Evolutionary conservation across 2,888 invertebrate species (phyloP).

Genomic region (Linyphia triangularis): DNA sequence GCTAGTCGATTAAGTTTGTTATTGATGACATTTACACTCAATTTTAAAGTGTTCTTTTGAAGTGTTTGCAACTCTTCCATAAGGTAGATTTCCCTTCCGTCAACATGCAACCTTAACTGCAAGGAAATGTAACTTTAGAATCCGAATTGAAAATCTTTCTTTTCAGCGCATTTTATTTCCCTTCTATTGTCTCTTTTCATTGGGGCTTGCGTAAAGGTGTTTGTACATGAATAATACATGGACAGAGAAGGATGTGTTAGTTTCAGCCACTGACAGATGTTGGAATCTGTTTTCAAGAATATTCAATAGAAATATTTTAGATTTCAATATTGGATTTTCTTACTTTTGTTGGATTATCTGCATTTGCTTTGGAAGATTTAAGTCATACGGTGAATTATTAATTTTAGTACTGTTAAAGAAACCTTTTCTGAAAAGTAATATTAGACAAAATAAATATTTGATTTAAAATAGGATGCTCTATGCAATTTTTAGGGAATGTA

Average conservation of each 20-base stretch:
- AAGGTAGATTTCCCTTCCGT: not conserved
- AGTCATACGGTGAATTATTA: no score
- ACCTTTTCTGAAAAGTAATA: no score
- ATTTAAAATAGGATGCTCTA: no score
- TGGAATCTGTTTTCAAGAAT: constrained; percentile 1
- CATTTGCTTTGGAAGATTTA: no score
- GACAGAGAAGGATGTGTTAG: not conserved
- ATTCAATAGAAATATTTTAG: no score
- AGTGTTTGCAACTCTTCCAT: not conserved
- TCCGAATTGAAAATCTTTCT: constrained; percentile 46
- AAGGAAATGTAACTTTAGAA: constrained; percentile 33
- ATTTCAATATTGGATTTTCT: no score
- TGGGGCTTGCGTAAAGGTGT: constrained; percentile 30
- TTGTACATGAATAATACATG: constrained; percentile 24
- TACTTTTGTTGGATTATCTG: no score
- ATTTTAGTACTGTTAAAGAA: no score
- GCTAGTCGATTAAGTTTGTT: constrained; percentile 19
- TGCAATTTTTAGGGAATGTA: no score
- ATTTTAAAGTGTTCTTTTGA: constrained; percentile 10
- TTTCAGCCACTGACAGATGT: constrained; percentile 17
- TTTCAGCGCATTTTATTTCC: not conserved
- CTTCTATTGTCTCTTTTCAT: constrained; percentile 40
- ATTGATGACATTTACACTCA: constrained; percentile 39
- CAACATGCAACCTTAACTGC: not conserved
- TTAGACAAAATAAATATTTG: no score